These are phyloP conservation scores for Exocentrus adspersus DNA, from an alignment of 2,888 invertebrate genomes.

Conservation along the genomic window DNA sequence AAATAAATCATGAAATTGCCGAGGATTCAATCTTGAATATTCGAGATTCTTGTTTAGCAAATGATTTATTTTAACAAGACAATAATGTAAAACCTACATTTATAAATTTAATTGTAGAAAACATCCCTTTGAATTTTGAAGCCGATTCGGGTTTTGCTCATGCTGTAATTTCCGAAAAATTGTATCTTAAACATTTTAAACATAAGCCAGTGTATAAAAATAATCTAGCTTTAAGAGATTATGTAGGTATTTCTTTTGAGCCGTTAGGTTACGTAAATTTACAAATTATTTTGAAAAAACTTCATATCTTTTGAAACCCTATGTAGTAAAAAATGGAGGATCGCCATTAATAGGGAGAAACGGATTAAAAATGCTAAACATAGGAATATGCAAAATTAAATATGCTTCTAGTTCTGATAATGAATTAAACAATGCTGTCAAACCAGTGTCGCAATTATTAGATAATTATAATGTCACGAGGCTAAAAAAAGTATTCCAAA, in stretches of 20 bases:
- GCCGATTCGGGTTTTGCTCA: constrained; percentile 36
- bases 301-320: constrained; percentile 24
- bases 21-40: not conserved
- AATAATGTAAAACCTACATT: constrained; percentile 27
- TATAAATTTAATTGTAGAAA: constrained; percentile 27
- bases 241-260: constrained; percentile 31
- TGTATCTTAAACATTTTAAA: constrained; percentile 31
- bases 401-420: not conserved
- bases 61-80: no score
- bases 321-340: constrained; percentile 32
- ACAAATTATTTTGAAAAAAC: constrained; percentile 23
- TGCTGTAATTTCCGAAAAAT: constrained; percentile 34
- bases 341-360: constrained; percentile 34
- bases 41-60: not conserved
- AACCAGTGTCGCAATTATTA: not conserved
- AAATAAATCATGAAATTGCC: not conserved
- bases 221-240: constrained; percentile 32
- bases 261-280: constrained; percentile 28
- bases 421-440: not conserved
- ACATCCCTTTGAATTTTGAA: constrained; percentile 32
- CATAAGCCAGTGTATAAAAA: constrained; percentile 26
- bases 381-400: constrained; percentile 29
- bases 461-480: constrained; percentile 3
- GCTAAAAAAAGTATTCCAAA: no score
- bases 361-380: constrained; percentile 26